Conservation (phyloP, 2,797 vertebrate species). For the Phoxinus dragarum region DNA sequence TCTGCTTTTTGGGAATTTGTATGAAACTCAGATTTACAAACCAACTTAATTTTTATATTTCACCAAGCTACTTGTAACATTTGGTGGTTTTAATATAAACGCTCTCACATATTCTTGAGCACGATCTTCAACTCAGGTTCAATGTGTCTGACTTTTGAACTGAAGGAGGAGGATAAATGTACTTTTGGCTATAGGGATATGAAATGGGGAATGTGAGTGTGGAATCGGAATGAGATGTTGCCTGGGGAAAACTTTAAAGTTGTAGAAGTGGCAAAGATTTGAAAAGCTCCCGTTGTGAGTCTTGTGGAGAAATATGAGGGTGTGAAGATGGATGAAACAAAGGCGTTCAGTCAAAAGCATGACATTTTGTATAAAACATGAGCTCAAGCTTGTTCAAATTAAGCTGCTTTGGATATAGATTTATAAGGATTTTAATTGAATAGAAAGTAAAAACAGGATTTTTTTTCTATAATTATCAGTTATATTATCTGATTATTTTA, state of each 20-base stretch:
- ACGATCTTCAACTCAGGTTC: slow-evolving; percentile 25
- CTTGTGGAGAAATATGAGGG: slow-evolving; percentile 5
- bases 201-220: slow-evolving; percentile 20
- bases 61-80: not conserved
- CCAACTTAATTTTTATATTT: not conserved
- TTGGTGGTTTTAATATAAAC: slow-evolving; percentile 10
- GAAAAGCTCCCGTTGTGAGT: slow-evolving; percentile 22
- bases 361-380: not conserved
- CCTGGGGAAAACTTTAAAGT: slow-evolving; percentile 7
- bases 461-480: not conserved
- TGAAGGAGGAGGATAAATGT: slow-evolving; percentile 21
- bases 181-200: slow-evolving; percentile 19
- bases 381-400: not conserved
- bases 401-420: not conserved
- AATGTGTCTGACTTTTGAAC: slow-evolving; percentile 30
- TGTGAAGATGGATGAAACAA: slow-evolving; percentile 1
- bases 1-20: not conserved
- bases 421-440: not conserved
- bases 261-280: slow-evolving; percentile 25
- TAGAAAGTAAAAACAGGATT: not conserved
- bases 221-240: slow-evolving; percentile 19
- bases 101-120: slow-evolving; percentile 22
- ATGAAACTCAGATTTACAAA: not conserved
- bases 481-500: not conserved
- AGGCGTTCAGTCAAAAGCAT: not conserved